Evolutionary conservation across 1,140 invertebrate genomes (phyloP).

Genomic region (Zaprionus ornatus): DNA sequence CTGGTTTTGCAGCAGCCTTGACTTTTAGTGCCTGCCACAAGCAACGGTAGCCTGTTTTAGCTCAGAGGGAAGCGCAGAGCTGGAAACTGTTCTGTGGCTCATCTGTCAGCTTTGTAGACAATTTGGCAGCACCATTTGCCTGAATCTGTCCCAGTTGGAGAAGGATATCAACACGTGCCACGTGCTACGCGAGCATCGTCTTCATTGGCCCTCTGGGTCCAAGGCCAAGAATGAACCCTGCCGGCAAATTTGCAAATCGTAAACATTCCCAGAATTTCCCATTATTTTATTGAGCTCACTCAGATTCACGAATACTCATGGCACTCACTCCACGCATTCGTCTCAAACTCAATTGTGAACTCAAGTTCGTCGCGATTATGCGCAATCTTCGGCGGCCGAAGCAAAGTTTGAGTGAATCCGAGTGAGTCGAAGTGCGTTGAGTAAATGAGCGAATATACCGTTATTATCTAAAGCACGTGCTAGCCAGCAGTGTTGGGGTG

Average conservation of each 20-base stretch:
- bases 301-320: constrained; percentile 4
- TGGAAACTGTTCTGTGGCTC: background rate
- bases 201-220: constrained; percentile 28
- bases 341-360: background rate
- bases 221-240: constrained; percentile 6
- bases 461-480: constrained; percentile 36
- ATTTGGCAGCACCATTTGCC: constrained; percentile 22
- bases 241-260: constrained; percentile 46
- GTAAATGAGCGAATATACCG: constrained; percentile 34
- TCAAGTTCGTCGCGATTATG: constrained; percentile 15
- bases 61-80: background rate
- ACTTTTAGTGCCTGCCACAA: background rate
- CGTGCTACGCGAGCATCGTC: constrained; percentile 7
- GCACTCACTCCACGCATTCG: background rate
- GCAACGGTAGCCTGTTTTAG: background rate
- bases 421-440: constrained; percentile 1
- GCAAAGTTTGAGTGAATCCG: background rate
- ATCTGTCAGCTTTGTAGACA: constrained; percentile 8
- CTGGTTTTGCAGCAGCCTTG: background rate
- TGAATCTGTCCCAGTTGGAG: constrained; percentile 25
- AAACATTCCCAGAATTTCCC: constrained; percentile 34
- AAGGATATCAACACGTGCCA: constrained; percentile 39
- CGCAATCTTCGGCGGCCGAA: constrained; percentile 11
- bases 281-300: constrained; percentile 19
- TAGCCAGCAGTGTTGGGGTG: background rate